Evolutionary conservation across 1,140 invertebrate genomes (phyloP).

Genomic region (Riptortus pedestris): DNA sequence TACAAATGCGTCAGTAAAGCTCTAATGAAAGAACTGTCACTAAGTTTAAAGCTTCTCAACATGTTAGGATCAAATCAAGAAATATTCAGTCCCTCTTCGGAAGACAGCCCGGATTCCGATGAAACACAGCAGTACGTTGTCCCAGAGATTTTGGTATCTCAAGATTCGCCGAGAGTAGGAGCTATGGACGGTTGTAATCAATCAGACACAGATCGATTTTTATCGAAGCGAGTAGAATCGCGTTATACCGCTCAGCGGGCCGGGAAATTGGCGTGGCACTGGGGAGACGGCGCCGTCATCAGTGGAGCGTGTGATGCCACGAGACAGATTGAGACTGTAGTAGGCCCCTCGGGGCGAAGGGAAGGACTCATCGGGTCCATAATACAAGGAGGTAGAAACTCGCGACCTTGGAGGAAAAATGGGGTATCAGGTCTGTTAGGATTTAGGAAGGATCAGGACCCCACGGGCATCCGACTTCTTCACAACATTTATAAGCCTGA

Average conservation of each 20-base stretch:
- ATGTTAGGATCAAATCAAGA: not conserved
- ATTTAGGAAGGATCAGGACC: not conserved
- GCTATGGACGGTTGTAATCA: not conserved
- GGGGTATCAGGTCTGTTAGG: not conserved
- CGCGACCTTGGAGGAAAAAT: not conserved
- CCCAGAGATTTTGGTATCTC: not conserved
- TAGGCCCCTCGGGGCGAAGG: not conserved
- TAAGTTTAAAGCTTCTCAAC: not conserved
- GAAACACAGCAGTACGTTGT: not conserved
- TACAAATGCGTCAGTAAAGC: not conserved
- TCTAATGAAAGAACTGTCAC: not conserved
- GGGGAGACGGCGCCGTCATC: not conserved
- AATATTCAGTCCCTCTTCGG: not conserved
- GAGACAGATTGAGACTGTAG: slow-evolving; percentile 2
- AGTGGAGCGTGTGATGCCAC: slow-evolving; percentile 2
- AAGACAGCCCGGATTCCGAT: not conserved
- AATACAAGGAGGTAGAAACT: not conserved
- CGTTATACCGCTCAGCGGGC: not conserved
- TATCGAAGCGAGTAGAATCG: slow-evolving; percentile 8
- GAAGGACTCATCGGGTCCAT: not conserved
- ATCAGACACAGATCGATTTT: not conserved
- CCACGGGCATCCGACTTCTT: not conserved
- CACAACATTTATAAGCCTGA: not conserved
- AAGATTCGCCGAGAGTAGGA: not conserved
- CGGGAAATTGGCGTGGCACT: not conserved